phyloP scores from a whole-genome alignment of 1,140 invertebrate species.

The Leptinotarsa undecemlineata region DNA sequence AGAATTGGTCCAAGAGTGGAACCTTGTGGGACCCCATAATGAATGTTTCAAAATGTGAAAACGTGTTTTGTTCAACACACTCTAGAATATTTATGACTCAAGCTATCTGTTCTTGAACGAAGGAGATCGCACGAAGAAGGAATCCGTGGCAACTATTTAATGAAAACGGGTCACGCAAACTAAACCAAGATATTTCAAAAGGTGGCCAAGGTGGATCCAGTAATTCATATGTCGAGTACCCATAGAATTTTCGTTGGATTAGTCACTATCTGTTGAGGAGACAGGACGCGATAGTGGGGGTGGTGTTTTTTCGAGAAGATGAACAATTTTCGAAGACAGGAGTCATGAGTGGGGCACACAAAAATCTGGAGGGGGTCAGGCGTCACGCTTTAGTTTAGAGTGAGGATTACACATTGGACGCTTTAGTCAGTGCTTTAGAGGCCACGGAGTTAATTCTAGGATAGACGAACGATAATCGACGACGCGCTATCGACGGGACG shows the following conservation, averaged over 20 bases:
- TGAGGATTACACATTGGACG: conserved; percentile 45
- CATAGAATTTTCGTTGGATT: conserved; percentile 31
- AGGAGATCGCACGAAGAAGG: neutral
- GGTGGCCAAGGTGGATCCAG: neutral
- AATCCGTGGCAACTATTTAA: neutral
- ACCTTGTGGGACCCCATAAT: no score
- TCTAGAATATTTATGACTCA: no score
- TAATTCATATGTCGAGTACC: conserved; percentile 7
- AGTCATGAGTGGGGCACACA: conserved; percentile 25
- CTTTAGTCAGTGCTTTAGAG: conserved; percentile 56
- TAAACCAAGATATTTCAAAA: conserved; percentile 11
- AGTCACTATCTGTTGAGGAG: conserved; percentile 41
- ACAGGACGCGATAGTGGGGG: conserved; percentile 24
- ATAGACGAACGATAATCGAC: conserved; percentile 54
- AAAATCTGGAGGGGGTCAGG: conserved; percentile 33
- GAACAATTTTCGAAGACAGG: conserved; percentile 31
- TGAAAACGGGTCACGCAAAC: conserved; percentile 1
- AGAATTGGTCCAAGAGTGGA: no score
- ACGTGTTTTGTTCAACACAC: no score
- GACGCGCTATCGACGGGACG: conserved; percentile 53
- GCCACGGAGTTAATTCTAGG: conserved; percentile 53
- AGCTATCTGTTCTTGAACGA: neutral
- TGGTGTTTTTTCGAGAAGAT: conserved; percentile 20
- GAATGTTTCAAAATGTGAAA: no score
- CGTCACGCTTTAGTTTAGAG: conserved; percentile 50